Evolutionary conservation across 64 coral and sea anemone species (phyloP).

Genomic region (Actinia tenebrosa): DNA sequence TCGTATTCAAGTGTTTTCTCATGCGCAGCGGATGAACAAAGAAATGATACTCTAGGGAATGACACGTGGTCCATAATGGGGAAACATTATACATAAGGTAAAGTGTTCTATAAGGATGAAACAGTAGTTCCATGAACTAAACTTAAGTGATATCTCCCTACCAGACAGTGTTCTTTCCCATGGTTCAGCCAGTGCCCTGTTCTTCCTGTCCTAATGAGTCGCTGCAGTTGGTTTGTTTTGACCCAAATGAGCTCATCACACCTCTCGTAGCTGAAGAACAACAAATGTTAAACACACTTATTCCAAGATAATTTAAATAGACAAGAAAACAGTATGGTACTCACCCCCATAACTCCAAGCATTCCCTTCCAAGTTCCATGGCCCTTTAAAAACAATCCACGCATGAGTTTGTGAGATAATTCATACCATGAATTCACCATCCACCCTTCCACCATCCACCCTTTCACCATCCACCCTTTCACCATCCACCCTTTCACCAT

Average conservation of each 20-base stretch:
- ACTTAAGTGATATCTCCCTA: not conserved
- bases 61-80: too few relatives aligned
- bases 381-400: conserved; percentile 46
- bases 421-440: too few relatives aligned
- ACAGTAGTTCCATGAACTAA: too few relatives aligned
- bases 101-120: too few relatives aligned
- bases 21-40: too few relatives aligned
- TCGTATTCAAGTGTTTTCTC: too few relatives aligned
- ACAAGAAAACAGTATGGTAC: not conserved
- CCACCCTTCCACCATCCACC: too few relatives aligned
- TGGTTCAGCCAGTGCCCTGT: conserved; percentile 98
- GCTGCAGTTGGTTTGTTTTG: conserved; percentile 93
- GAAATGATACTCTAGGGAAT: too few relatives aligned
- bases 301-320: not conserved
- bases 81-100: too few relatives aligned
- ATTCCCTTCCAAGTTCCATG: conserved; percentile 97
- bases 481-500: too few relatives aligned
- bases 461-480: too few relatives aligned
- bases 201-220: conserved; percentile 88
- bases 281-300: not conserved
- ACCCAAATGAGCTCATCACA: conserved; percentile 99
- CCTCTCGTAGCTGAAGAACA: conserved; percentile 59
- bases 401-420: not conserved
- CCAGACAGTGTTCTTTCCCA: conserved; percentile 97
- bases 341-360: conserved; percentile 97